Conservation (phyloP, 2,113 vertebrate species). For the Hippocampus barbouri region DNA sequence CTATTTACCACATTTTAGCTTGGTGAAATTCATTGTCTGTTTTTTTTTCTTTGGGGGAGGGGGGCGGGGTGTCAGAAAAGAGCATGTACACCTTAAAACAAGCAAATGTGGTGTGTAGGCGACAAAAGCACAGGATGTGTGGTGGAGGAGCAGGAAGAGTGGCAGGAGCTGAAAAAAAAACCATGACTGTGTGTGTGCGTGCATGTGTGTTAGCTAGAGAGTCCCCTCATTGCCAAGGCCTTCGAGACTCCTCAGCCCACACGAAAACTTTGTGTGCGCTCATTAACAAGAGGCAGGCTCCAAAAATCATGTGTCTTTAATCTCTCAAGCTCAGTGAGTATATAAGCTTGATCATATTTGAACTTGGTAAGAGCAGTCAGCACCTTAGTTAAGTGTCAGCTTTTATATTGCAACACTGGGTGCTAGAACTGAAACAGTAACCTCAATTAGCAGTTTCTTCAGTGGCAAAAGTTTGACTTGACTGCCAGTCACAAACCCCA, state of each 20-base stretch:
- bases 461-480: not conserved
- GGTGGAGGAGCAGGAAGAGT: constrained; percentile 64
- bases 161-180: constrained; percentile 46
- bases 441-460: not conserved
- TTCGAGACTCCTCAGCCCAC: constrained; percentile 17
- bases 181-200: constrained; percentile 1
- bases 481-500: not conserved
- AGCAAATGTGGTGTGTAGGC: constrained; percentile 52
- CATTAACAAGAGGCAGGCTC: not conserved
- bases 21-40: constrained; percentile 1
- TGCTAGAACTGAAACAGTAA: not conserved
- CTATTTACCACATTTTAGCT: not conserved
- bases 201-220: constrained; percentile 16
- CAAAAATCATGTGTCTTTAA: not conserved
- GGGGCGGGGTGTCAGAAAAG: constrained; percentile 9
- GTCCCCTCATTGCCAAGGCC: constrained; percentile 8
- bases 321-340: not conserved
- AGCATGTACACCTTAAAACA: constrained; percentile 29
- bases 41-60: not conserved
- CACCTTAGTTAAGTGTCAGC: not conserved
- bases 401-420: not conserved
- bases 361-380: not conserved
- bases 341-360: not conserved
- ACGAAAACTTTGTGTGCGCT: constrained; percentile 5
- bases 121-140: constrained; percentile 68